A percentile compares a stretch with the other conserved stretches of the same genome.
phyloP scores from a whole-genome alignment of 1,140 invertebrate species.

The Diploscapter pachys region DNA sequence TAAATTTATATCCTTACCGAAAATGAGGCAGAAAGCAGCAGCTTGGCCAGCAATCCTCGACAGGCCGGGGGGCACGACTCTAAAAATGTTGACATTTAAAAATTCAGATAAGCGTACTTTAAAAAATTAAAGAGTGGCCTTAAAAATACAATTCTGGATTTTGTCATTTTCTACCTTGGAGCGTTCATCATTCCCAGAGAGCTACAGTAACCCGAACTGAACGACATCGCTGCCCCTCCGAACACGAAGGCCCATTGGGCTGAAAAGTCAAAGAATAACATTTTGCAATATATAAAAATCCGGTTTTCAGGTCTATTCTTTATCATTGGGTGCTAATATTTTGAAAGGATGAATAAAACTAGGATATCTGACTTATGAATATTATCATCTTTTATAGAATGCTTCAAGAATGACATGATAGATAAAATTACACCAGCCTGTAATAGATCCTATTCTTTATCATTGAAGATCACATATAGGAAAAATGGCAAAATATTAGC shows the following conservation, averaged over 20 bases:
- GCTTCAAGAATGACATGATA: too few relatives aligned
- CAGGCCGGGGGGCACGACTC: constrained; percentile 1
- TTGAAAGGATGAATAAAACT: too few relatives aligned
- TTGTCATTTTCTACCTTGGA: constrained; percentile 6
- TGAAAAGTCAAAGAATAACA: background rate
- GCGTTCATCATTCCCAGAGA: constrained; percentile 30
- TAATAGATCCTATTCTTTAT: background rate
- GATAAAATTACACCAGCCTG: too few relatives aligned
- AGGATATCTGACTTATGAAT: too few relatives aligned
- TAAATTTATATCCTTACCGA: background rate
- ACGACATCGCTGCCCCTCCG: constrained; percentile 18
- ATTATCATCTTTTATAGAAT: too few relatives aligned
- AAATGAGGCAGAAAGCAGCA: constrained; percentile 8
- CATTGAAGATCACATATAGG: background rate
- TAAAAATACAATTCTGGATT: background rate
- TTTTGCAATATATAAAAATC: too few relatives aligned
- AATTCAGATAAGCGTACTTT: too few relatives aligned
- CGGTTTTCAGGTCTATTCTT: too few relatives aligned
- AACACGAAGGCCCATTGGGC: constrained; percentile 12
- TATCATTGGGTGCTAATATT: too few relatives aligned
- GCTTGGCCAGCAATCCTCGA: constrained; percentile 11
- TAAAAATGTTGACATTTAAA: background rate
- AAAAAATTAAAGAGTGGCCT: background rate
- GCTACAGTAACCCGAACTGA: constrained; percentile 25
- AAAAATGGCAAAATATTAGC: constrained; percentile 1